Evolutionary conservation across 92 coral and sea anemone genomes (phyloP).

Genomic region (Zoanthus sansibaricus): DNA sequence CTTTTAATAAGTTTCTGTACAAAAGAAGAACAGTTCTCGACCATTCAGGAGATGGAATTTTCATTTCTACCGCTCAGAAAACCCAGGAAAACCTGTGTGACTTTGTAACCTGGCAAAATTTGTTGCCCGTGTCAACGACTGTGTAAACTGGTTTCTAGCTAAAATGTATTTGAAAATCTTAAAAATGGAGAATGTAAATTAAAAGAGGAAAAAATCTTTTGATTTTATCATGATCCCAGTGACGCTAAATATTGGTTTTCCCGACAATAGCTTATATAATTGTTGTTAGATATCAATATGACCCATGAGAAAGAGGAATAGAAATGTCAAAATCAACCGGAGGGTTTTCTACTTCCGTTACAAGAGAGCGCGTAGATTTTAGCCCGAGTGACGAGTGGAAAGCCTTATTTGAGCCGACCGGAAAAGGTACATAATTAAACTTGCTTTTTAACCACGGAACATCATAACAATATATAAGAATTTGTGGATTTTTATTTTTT

Average conservation of each 20-base stretch:
- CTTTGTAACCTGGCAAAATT: constrained; percentile 31
- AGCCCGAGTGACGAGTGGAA: constrained; percentile 74
- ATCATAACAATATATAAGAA: neutral
- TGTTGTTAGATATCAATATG: neutral
- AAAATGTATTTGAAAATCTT: neutral
- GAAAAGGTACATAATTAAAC: constrained; percentile 56
- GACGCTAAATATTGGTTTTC: neutral
- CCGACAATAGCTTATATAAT: neutral
- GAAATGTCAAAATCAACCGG: constrained; percentile 34
- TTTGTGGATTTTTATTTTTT: neutral
- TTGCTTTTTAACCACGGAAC: neutral
- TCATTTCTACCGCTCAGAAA: constrained; percentile 32
- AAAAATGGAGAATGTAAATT: neutral
- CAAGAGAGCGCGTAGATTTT: constrained; percentile 31
- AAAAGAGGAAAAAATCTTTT: neutral
- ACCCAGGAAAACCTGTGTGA: neutral
- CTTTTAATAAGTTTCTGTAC: constrained; percentile 72
- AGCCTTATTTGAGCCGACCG: constrained; percentile 75
- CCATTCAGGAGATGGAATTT: constrained; percentile 81
- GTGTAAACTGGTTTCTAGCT: constrained; percentile 36
- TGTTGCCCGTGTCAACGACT: constrained; percentile 47
- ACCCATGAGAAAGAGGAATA: neutral
- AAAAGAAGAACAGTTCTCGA: constrained; percentile 67
- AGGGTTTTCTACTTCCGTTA: constrained; percentile 35
- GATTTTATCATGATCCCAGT: neutral